Evolutionary conservation across 2,113 vertebrate genomes (phyloP), one percentile per base, ranked within the genome.

Genomic region (Geococcyx californianus): DNA sequence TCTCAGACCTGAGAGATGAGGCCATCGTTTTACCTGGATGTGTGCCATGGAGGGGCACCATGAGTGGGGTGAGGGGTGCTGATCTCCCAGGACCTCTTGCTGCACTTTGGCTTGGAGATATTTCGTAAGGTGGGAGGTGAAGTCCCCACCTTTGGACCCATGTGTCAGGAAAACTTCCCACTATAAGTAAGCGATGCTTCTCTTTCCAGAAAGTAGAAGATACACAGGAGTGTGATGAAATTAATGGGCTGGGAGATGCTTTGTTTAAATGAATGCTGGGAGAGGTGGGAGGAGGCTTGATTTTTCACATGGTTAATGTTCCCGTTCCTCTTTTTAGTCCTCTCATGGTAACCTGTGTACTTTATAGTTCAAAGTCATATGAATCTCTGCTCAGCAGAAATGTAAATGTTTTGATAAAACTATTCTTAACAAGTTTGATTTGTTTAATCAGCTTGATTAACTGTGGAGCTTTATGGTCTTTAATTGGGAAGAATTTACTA

Each of bases 371-470:
- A 55, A 80, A 93, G 92, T 82, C 91, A 52, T 73, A 91, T 97
- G 95, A 95, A 97, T 95, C 80, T 97, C 82, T 81, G 93, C 89
- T 93, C 90, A 96, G 93, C 84, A 93, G 94, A 95, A 97, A 96
- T 82, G 96, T 96, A 97, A 98, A 98, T 93, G 95, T 97, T 98
- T 98, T 95, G 97, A 94, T 95, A 97, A 94, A 91, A 42, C 68
- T 49, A 49, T 95, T 94, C 94, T 87, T 95, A 91, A 55, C 34
- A 69, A 83, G 54, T 91, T 94, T 94, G 95, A 97, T 94, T 84
- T 70, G 16, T 90, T 91, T 94, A 85, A 66, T 66, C 67, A 89
- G 56, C 90, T 92, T 97, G 96, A 98, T 93, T 66, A 87, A 58
- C 87, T 89, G 86, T 94, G 94, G 90, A 94, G 54, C 38, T 93